Evolutionary conservation across 2,113 vertebrate genomes (phyloP).

Genomic region (Circaetus gallicus): DNA sequence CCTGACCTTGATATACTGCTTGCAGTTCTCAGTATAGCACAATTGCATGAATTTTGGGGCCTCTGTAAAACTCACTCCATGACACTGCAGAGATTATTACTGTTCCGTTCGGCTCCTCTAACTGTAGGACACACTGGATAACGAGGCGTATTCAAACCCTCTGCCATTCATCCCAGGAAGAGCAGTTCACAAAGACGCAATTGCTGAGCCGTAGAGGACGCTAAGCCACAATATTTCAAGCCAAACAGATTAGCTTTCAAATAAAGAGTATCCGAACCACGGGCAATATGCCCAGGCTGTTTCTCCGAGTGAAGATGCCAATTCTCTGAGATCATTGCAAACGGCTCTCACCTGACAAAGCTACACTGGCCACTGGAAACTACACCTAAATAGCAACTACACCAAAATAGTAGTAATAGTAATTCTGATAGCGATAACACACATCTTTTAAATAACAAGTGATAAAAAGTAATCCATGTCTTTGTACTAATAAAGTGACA

Average conservation of each 20-base stretch:
- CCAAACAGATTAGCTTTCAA: constrained; percentile 8
- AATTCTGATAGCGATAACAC: not conserved
- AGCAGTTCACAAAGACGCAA: not conserved
- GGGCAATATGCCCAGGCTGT: not conserved
- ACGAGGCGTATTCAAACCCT: not conserved
- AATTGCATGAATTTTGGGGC: accelerated
- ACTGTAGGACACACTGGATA: not conserved
- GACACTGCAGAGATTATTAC: not conserved
- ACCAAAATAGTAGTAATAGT: not conserved
- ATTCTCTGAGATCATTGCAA: not conserved
- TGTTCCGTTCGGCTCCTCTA: not conserved
- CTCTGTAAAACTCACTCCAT: not conserved
- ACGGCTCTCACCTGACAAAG: not conserved
- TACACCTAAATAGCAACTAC: not conserved
- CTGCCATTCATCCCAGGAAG: not conserved
- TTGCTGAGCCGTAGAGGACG: not conserved
- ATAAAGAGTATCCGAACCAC: not conserved
- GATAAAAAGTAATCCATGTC: not conserved
- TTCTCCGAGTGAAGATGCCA: not conserved
- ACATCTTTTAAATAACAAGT: not conserved
- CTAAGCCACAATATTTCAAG: not conserved
- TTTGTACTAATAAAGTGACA: not conserved
- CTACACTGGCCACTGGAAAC: not conserved
- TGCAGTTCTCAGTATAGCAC: not conserved
- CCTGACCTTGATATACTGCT: not conserved